phyloP scores from a whole-genome alignment of 2,113 vertebrate species.

The Cinclus cinclus region DNA sequence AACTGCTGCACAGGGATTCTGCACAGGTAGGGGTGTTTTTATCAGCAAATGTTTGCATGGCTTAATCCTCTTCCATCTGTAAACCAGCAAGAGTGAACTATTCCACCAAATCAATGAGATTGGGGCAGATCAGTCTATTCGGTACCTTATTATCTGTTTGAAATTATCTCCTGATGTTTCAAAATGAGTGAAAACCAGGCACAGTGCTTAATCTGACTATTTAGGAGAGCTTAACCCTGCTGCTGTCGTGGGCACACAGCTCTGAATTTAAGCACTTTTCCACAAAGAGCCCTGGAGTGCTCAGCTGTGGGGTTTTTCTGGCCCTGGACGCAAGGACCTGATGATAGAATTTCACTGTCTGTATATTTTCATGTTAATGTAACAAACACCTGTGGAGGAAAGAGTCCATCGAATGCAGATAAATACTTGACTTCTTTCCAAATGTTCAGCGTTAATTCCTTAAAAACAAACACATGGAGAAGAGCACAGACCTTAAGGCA shows the following conservation, averaged over 20 bases:
- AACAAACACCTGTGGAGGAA: background rate
- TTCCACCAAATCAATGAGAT: background rate
- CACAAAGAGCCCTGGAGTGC: background rate
- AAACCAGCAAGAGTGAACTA: background rate
- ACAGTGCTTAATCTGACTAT: background rate
- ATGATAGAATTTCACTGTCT: background rate
- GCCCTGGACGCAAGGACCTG: background rate
- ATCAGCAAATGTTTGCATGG: background rate
- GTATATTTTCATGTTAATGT: background rate
- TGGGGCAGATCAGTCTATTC: background rate
- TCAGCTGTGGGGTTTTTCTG: background rate
- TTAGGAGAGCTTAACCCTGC: background rate
- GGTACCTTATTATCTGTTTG: background rate
- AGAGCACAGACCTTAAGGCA: background rate
- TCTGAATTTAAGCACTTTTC: background rate
- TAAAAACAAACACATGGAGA: background rate
- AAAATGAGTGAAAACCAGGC: background rate
- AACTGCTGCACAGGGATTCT: background rate
- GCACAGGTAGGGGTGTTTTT: background rate
- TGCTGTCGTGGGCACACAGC: background rate
- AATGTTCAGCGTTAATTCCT: background rate
- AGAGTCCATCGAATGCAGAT: background rate
- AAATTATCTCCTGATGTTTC: background rate
- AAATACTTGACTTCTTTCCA: background rate
- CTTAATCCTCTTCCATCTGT: background rate